Evolutionary conservation across 2,888 invertebrate species (phyloP), one percentile per base, ranked within the genome.

Genomic region (Dioctria linearis): DNA sequence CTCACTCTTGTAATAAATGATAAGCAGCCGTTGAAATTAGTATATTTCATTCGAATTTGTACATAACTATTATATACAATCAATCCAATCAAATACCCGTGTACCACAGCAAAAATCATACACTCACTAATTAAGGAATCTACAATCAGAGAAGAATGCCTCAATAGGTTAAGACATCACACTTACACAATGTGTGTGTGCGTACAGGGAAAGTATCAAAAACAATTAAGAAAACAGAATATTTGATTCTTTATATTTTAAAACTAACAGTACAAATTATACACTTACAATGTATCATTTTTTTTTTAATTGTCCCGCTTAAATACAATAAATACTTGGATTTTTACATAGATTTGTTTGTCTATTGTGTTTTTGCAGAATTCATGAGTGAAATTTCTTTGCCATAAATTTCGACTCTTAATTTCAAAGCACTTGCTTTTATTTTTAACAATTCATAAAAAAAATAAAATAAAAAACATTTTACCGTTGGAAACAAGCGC

Each of bases 211-310:
- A 54, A 54, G 6, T 54, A n/a, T n/a, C 11, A 11, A 69, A 69
- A 69, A 69, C 69, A n/a, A 49, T 69, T 69, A 69, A 69, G 51
- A 69, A 69, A 69, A 69, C 69, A 69, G 51, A 69, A 69, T 69
- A 69, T 69, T 69, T 69, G 69, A 69, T 49, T 69, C 51, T 69
- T 69, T 69, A 69, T 69, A 69, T 69, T 61, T 67, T 69, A 49
- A 69, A 69, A 69, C 69, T 69, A 69, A 69, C 69, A 69, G 51
- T 69, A 69, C 69, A 69, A 69, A 69, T 69, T 69, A 69, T 69
- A 69, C 69, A 69, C 69, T 69, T 69, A 69, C 67, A 67, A n/a
- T 25, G 25, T 69, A 69, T 51, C 69, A 67, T 69, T 54, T 54
- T 25, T 54, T 25, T 25, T 25, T 54, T 11, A 69, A 69, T 69